Evolutionary conservation across 2,797 vertebrate genomes (phyloP).

Genomic region (Sebastes aleutianus): DNA sequence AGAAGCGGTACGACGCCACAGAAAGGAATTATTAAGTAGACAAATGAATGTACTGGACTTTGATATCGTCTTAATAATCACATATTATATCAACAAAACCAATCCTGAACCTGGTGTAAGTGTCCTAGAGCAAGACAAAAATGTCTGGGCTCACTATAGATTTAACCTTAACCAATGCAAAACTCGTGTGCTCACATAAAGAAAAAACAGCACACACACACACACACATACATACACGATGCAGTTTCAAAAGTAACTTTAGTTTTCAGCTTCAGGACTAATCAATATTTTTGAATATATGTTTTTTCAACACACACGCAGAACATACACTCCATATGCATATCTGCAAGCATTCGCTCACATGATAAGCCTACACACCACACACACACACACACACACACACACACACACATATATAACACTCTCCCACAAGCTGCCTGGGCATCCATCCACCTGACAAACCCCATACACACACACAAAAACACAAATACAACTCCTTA

Average conservation of each 20-base stretch:
- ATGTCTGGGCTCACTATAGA: background rate
- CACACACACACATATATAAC: background rate
- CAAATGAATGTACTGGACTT: background rate
- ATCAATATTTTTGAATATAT: conserved; percentile 1
- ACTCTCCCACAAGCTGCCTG: conserved; percentile 9
- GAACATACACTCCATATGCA: conserved; percentile 6
- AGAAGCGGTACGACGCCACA: background rate
- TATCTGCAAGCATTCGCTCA: conserved; percentile 6
- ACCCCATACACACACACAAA: conserved; percentile 17
- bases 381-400: background rate
- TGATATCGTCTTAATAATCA: conserved; percentile 6
- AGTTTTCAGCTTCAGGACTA: background rate
- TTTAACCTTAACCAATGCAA: background rate
- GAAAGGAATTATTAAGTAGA: conserved; percentile 2
- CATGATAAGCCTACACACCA: background rate
- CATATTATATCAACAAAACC: background rate
- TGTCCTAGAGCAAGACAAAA: background rate
- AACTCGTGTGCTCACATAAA: background rate
- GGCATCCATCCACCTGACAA: conserved; percentile 53
- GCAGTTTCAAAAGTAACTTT: background rate
- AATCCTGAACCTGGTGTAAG: background rate
- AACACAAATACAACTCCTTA: conserved; percentile 34
- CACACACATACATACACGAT: fast-evolving
- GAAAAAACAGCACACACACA: background rate
- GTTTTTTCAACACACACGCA: background rate